Percentiles rank a stretch among this genome's conserved stretches.
phyloP scores from a whole-genome alignment of 2,113 vertebrate species.

The Panurus biarmicus region DNA sequence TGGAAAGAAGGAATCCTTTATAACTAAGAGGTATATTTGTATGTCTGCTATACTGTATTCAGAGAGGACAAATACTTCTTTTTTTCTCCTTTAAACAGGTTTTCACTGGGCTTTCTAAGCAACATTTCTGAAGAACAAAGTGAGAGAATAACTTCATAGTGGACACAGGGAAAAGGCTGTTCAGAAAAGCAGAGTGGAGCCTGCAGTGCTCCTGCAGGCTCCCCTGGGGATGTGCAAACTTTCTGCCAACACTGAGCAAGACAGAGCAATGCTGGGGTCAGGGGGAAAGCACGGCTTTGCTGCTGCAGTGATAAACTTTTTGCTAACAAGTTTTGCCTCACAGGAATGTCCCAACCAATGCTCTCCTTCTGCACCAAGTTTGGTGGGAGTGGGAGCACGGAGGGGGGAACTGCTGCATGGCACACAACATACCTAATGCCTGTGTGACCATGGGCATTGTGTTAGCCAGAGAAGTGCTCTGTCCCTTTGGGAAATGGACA shows the following conservation, averaged over 20 bases:
- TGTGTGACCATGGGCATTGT: neutral
- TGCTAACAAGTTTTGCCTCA: neutral
- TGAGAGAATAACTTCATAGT: neutral
- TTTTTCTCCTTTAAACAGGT: neutral
- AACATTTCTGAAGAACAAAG: neutral
- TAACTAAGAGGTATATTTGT: neutral
- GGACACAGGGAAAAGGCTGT: neutral
- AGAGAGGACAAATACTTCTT: neutral
- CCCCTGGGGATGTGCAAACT: neutral
- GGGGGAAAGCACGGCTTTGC: neutral
- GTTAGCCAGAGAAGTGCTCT: neutral
- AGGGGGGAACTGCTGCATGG: neutral
- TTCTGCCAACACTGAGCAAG: neutral
- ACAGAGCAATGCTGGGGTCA: neutral
- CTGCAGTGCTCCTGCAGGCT: neutral
- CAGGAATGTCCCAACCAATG: neutral
- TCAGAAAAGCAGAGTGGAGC: neutral
- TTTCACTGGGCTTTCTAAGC: neutral
- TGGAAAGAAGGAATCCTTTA: neutral
- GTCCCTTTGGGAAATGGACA: neutral
- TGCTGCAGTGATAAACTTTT: neutral
- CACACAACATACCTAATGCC: too few species aligned
- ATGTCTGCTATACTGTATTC: neutral
- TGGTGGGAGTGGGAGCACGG: neutral
- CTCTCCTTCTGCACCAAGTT: neutral